These are phyloP conservation scores for Masticophis lateralis DNA, from an alignment of 2,797 vertebrate genomes.

Conservation along the genomic window DNA sequence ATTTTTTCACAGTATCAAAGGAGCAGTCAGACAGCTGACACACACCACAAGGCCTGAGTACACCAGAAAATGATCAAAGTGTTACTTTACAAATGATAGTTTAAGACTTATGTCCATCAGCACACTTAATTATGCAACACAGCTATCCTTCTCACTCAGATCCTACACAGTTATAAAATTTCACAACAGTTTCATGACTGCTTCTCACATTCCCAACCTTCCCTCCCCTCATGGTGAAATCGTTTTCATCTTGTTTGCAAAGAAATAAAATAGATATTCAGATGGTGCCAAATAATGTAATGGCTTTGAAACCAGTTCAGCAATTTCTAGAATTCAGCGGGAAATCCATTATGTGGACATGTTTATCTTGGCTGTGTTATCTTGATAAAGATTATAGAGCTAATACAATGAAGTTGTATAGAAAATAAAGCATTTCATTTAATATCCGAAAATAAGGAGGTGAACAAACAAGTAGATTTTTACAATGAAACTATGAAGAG, in stretches of 20 bases:
- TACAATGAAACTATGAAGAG: neutral
- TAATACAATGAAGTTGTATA: neutral
- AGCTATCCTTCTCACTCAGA: conserved; percentile 14
- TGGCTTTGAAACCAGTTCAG: conserved; percentile 7
- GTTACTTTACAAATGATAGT: conserved; percentile 15
- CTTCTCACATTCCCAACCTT: neutral
- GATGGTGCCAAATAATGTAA: neutral
- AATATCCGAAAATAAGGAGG: neutral
- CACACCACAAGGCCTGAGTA: neutral
- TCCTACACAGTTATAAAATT: neutral
- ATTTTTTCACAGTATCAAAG: conserved; percentile 22
- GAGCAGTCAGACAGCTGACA: neutral
- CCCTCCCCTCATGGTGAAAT: neutral
- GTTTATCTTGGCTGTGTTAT: neutral
- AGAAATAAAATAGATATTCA: neutral
- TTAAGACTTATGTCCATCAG: neutral
- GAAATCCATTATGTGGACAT: neutral
- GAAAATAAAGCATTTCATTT: neutral
- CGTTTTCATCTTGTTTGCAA: neutral
- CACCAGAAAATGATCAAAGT: conserved; percentile 26
- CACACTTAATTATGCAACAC: neutral
- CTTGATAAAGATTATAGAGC: neutral
- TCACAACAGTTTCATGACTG: neutral
- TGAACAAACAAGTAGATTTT: neutral
- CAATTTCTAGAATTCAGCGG: neutral